Conservation (phyloP, 2,797 vertebrate species). For the Falco berigora region DNA sequence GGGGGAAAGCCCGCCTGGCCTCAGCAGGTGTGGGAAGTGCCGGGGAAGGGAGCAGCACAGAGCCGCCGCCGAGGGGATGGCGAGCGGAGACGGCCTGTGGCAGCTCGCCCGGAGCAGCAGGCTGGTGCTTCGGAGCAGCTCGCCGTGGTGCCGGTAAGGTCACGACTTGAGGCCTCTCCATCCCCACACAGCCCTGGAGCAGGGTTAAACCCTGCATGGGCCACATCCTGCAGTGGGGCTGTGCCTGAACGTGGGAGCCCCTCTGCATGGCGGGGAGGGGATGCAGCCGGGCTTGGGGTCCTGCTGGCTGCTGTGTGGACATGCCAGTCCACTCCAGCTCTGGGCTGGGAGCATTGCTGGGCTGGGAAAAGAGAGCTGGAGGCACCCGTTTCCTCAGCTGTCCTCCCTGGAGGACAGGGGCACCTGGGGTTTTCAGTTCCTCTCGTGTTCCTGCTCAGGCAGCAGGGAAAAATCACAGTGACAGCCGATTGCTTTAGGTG, state of each 20-base stretch:
- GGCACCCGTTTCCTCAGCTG: not conserved
- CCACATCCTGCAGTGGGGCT: not conserved
- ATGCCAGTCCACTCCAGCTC: accelerated
- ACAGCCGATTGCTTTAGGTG: not conserved
- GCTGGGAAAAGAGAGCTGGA: not conserved
- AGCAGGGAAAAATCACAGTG: not conserved
- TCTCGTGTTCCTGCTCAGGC: accelerated
- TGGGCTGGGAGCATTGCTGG: accelerated
- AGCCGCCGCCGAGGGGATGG: not conserved
- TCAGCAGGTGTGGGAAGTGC: accelerated
- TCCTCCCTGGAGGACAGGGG: not conserved
- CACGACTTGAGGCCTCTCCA: accelerated
- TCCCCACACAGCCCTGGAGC: not conserved
- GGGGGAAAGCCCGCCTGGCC: not conserved
- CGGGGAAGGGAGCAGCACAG: not conserved
- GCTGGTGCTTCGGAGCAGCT: not conserved
- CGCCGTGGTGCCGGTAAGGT: accelerated
- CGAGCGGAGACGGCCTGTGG: not conserved
- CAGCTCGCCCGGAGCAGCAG: not conserved
- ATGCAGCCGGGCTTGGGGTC: not conserved
- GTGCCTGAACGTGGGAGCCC: not conserved
- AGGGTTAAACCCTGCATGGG: not conserved
- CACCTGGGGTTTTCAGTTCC: not conserved
- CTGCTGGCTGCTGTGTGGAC: not conserved
- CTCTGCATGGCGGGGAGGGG: not conserved